These are phyloP conservation scores for Lophochroa leadbeateri DNA, from an alignment of 2,113 vertebrate species.

Conservation along the genomic window DNA sequence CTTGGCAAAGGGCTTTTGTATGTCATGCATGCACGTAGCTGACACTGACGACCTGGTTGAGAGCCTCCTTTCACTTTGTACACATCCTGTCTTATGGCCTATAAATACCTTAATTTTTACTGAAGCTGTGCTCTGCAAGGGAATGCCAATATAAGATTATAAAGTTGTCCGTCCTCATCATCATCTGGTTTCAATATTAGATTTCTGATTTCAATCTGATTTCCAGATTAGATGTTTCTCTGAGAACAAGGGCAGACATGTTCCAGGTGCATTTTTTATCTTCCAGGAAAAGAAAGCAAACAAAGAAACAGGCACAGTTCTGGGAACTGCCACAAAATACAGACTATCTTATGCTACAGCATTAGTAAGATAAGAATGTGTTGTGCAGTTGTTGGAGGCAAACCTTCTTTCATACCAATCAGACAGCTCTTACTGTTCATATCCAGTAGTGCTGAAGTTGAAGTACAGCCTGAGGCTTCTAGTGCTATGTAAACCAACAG, in stretches of 20 bases:
- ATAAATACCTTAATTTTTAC: not conserved
- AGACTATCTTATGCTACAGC: not conserved
- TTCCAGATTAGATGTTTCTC: not conserved
- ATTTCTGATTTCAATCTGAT: not conserved
- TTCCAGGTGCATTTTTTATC: not conserved
- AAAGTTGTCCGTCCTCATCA: not conserved
- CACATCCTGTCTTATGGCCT: not conserved
- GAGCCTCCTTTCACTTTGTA: not conserved
- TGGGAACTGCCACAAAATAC: not conserved
- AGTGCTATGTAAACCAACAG: not conserved
- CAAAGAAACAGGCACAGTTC: not conserved
- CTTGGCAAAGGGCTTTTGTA: not conserved
- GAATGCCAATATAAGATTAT: not conserved
- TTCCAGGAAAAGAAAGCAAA: not conserved
- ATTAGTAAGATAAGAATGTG: not conserved
- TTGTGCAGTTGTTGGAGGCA: fast-evolving
- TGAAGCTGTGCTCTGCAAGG: not conserved
- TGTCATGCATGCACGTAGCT: not conserved
- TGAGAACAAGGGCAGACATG: not conserved
- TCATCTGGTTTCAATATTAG: not conserved
- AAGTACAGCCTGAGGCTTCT: not conserved
- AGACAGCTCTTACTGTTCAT: not conserved
- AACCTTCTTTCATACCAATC: not conserved
- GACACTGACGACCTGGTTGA: not conserved
- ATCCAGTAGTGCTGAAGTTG: not conserved